Base-by-base conservation (phyloP, 2,888 invertebrate genomes). In the Sisyra nigra region DNA sequence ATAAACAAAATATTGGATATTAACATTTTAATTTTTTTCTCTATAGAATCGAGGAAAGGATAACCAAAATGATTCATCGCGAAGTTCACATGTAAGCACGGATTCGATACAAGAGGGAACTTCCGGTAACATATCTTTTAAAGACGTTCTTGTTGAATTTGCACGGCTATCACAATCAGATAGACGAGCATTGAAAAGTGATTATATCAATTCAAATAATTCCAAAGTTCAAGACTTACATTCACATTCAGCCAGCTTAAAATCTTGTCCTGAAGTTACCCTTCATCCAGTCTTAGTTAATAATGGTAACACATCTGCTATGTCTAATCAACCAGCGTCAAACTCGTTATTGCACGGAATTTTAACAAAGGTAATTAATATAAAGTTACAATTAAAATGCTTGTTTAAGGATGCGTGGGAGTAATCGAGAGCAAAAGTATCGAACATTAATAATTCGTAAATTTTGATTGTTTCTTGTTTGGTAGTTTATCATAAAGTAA, bases 251-350 rank as follows among this genome's bases (percentile, higher is more conserved):
- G 11, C 19, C 2, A 19, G 37, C 3, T 13, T 13, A 17, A 37
- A 37, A 37, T 78, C 74, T 40, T 82, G 82, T 63, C 83, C 83
- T 1, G 84, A 84, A 61, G 83, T 84, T 38, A 84, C 83, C 2
- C 67, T 84, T 14, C 75, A 83, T 55, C 83, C 84, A 0, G 83
- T 84, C 43, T 65, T 66, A n/a, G 57, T 61, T 3, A 46, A 42
- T 33, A 41, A 41, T 24, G 24, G 34, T 19, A 24, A 50, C 51
- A 15, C 49, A 47, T 17, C 41, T 45, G 29, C 50, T 51, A 18
- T 50, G 47, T 29, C 42, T 44, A 15, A 32, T 32, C 37, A 15
- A 4, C 32, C 34, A 18, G 71, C 72, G 50, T 72, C 73, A 46
- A 70, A 67, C 48, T 83, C 83, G 1, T 61, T 84, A 40, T 68